phyloP scores from a whole-genome alignment of 2,888 invertebrate genomes.

The Onchidella celtica region DNA sequence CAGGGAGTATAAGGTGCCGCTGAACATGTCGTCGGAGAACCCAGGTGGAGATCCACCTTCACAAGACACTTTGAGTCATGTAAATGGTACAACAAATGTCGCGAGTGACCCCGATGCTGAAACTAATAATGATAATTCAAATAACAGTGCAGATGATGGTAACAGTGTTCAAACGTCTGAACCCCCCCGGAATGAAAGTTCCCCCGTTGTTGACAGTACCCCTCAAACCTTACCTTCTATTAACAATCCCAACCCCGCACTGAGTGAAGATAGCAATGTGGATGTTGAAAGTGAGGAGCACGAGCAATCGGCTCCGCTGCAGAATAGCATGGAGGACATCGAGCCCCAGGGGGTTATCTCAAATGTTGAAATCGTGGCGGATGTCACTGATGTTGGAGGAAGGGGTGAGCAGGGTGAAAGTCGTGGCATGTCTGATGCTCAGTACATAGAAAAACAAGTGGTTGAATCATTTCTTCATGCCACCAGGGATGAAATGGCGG shows the following conservation, averaged over 20 bases:
- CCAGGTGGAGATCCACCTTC: constrained; percentile 7
- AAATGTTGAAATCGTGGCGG: constrained; percentile 11
- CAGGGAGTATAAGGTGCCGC: background rate
- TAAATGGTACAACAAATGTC: constrained; percentile 28
- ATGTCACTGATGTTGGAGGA: background rate
- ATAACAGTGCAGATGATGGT: constrained; percentile 26
- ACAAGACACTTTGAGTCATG: background rate
- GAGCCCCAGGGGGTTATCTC: constrained; percentile 13
- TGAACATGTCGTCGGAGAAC: constrained; percentile 44
- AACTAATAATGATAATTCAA: constrained; percentile 27
- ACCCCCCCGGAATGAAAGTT: background rate
- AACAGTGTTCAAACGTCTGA: constrained; percentile 22
- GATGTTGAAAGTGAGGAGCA: constrained; percentile 47
- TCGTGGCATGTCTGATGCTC: constrained; percentile 26
- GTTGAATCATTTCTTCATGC: constrained; percentile 40
- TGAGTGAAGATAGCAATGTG: constrained; percentile 47
- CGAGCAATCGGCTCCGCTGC: constrained; percentile 31
- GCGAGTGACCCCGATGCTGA: constrained; percentile 17
- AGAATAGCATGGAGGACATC: constrained; percentile 24
- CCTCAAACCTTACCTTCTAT: constrained; percentile 28
- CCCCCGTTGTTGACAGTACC: constrained; percentile 27
- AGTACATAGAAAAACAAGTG: constrained; percentile 47
- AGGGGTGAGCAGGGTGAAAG: constrained; percentile 32
- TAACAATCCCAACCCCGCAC: constrained; percentile 40
- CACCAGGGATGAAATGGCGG: constrained; percentile 22